Percentiles rank a stretch among this genome's conserved stretches.
phyloP scores from a whole-genome alignment of 2,797 vertebrate genomes.

The Schizopygopsis pylzovi region DNA sequence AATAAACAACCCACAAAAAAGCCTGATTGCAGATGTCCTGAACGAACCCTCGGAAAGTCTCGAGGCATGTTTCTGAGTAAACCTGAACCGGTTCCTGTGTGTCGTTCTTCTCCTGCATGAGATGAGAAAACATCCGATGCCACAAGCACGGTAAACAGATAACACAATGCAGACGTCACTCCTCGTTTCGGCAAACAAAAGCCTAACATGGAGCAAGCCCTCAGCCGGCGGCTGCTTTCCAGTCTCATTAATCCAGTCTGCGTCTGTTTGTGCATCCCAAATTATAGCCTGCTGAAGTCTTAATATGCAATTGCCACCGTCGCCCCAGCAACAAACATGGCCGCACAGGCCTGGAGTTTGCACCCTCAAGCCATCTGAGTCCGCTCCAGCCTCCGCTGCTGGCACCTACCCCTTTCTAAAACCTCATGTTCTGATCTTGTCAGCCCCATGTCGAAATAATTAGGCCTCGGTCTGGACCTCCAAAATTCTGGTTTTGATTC shows the following conservation, averaged over 20 bases:
- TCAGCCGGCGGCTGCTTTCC: constrained; percentile 67
- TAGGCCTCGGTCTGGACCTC: constrained; percentile 34
- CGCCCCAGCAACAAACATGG: constrained; percentile 65
- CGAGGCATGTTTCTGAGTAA: constrained; percentile 23
- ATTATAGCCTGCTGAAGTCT: constrained; percentile 71
- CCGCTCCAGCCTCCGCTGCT: constrained; percentile 48
- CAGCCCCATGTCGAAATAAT: constrained; percentile 59
- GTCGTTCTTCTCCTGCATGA: constrained; percentile 23
- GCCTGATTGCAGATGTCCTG: constrained; percentile 36
- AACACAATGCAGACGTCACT: constrained; percentile 76
- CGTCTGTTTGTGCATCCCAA: constrained; percentile 75
- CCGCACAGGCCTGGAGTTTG: constrained; percentile 61
- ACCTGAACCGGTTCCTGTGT: constrained; percentile 32
- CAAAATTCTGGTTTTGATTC: constrained; percentile 52
- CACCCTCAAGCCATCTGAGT: constrained; percentile 1
- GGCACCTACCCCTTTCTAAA: constrained; percentile 38
- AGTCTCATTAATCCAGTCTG: constrained; percentile 74
- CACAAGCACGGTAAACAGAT: constrained; percentile 73
- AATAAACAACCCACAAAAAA: constrained; percentile 33
- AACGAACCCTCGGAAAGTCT: constrained; percentile 39
- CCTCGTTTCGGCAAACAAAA: constrained; percentile 65
- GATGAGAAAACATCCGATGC: constrained; percentile 66
- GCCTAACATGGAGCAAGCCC: constrained; percentile 62
- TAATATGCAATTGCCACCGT: constrained; percentile 63
- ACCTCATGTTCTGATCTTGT: constrained; percentile 59